Percentiles rank a stretch among this genome's conserved stretches.
Conservation (phyloP, 2,888 invertebrate genomes). For the Synanthedon andrenaeformis region DNA sequence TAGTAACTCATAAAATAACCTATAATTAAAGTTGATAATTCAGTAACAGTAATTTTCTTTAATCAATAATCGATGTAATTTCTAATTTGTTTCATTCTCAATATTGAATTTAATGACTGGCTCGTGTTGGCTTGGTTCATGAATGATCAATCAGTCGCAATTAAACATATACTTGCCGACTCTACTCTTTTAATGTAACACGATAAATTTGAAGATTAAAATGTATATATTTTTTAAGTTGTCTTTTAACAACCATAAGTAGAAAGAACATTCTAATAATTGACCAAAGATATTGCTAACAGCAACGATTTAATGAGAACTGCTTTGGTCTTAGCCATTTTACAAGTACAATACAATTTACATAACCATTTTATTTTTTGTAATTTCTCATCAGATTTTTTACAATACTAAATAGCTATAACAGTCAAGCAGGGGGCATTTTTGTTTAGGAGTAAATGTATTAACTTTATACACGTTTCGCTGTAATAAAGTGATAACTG, state of each 20-base stretch:
- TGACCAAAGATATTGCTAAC: conserved; percentile 67
- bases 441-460: background rate
- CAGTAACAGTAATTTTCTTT: too few relatives aligned
- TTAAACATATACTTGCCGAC: background rate
- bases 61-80: too few relatives aligned
- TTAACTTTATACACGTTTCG: background rate
- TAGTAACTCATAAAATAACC: too few relatives aligned
- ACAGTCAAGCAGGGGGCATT: conserved; percentile 40
- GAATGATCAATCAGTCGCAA: too few relatives aligned
- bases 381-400: conserved; percentile 23
- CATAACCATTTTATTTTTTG: conserved; percentile 22
- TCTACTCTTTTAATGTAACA: background rate
- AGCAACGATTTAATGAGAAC: conserved; percentile 52
- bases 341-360: conserved; percentile 50
- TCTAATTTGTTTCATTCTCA: too few relatives aligned
- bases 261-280: conserved; percentile 64
- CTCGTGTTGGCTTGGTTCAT: too few relatives aligned
- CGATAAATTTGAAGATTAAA: conserved; percentile 33
- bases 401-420: conserved; percentile 27
- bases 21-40: too few relatives aligned
- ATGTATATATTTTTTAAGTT: conserved; percentile 44
- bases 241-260: conserved; percentile 47
- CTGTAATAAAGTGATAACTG: too few relatives aligned
- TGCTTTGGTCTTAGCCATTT: conserved; percentile 57
- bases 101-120: too few relatives aligned